Conservation (phyloP, 37 sponge, comb jelly and placozoan genomes). For the Cladorhizidae sp. region DNA sequence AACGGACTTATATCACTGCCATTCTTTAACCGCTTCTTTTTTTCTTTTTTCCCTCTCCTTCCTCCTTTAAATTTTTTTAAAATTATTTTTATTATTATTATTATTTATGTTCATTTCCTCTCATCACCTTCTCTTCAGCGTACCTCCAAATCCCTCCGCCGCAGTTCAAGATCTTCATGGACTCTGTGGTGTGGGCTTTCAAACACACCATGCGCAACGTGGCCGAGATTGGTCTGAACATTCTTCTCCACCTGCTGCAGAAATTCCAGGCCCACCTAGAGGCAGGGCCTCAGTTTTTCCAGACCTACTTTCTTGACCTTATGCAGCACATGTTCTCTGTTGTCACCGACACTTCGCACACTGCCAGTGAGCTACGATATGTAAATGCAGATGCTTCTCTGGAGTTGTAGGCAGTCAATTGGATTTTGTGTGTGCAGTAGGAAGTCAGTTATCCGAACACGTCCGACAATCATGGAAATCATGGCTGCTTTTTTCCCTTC, state of each 20-base stretch:
- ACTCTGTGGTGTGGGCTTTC: conserved; percentile 94
- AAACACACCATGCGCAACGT: conserved; percentile 98
- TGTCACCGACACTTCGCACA: conserved; percentile 91
- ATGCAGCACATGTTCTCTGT: conserved; percentile 95
- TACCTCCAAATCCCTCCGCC: conserved; percentile 82
- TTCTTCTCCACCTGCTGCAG: conserved; percentile 73
- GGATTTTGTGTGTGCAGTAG: too few species aligned
- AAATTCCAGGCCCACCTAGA: conserved; percentile 60
- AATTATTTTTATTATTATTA: not conserved
- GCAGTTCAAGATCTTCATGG: conserved; percentile 91
- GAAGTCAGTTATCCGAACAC: too few species aligned
- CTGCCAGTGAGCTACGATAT: conserved; percentile 61
- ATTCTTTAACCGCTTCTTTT: not conserved
- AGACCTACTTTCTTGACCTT: conserved; percentile 83
- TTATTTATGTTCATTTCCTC: too few species aligned
- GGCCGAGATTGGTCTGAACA: conserved; percentile 88
- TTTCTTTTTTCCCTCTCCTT: not conserved
- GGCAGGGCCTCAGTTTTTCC: conserved; percentile 84
- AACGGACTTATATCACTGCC: too few species aligned
- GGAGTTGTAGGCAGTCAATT: too few species aligned
- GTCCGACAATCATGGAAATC: too few species aligned
- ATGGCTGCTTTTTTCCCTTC: too few species aligned
- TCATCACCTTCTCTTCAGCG: conserved; percentile 54
- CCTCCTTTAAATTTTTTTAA: not conserved
- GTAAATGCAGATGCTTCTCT: too few species aligned